Base-by-base conservation (phyloP, 2,888 invertebrate species). In the Trachelus iudaicus region DNA sequence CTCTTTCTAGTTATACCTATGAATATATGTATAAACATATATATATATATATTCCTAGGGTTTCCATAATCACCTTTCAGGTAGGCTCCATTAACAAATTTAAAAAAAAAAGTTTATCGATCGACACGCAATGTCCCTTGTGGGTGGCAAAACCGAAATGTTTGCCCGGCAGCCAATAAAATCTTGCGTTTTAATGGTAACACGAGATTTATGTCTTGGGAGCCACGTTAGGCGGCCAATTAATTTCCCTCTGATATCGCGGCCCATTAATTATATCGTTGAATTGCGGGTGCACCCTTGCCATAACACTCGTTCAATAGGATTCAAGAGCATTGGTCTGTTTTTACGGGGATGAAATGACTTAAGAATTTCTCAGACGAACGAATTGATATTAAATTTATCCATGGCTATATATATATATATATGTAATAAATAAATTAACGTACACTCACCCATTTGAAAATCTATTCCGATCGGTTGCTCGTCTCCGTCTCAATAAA, bases 231-330 rank as follows among this genome's bases (percentile, higher is more conserved):
- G 75, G 37, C 13, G 69, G 71, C 34, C 75, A 78, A 83, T 83
- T 83, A 83, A 83, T 83, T 83, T 79, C 75, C 78, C 76, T 77
- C 79, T 78, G 81, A 81, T 81, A 81, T 78, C 80, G 77, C 77
- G 68, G 73, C 68, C 69, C 73, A 77, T 77, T 73, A 56, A 77
- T 79, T 79, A 73, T 69, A 77, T 56, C 76, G 75, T 76, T 79
- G 79, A 76, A 80, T 73, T 75, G 76, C 56, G 34, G 34, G 68
- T 13, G 34, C 74, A 34, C 56, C 56, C 56, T 56, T 9, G 56
- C 9, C 56, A 3, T 12, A 23, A 56, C 2, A 9, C 56, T 56
- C 6, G 23, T 56, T 56, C 56, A 56, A 56, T 56, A 23, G 9
- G 56, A 23, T 56, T 23, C 56, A 56, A 56, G 4, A 6, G 15